Evolutionary conservation across 2,888 invertebrate species (phyloP), one percentile per base, ranked within the genome.

Genomic region (Hypomecis atomaria): DNA sequence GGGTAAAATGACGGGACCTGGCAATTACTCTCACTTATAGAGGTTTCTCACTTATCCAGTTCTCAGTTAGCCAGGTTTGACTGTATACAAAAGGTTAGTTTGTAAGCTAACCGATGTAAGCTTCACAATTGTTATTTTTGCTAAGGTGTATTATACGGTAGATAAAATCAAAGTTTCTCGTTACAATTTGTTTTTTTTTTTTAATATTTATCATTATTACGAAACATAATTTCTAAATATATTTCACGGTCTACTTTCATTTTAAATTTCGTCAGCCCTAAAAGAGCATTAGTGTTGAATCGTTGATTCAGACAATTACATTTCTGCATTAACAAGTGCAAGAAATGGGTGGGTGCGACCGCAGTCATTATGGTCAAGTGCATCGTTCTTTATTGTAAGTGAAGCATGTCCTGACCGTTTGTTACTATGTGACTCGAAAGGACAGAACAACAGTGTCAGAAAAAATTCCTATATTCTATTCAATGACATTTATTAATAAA

Each of bases 311-410:
- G 74, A 73, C 85, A 83, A 86, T 85, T 86, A 84, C 78, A 74
- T 76, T 82, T 84, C 77, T 79, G 78, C 82, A 79, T 78, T 83
- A 83, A 79, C 88, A 89, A 87, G 87, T 88, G 85, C 82, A 81
- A 79, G 77, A 71, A 75, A 76, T 57, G 57, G 78, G 76, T 76
- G 73, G 71, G 73, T 58, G 67, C 62, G 43, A 57, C 45, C 59
- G 34, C 53, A 53, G 59, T 49, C 59, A 64, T 70, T 72, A 67
- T 67, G 67, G 66, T 67, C 70, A 70, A 66, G 70, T 67, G 68
- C 70, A 69, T 47, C 60, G 65, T 65, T 65, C 56, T 67, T 66
- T 67, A 59, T 62, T 66, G 37, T 67, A 69, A 71, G 64, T 73
- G 63, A 44, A 55, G 57, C 49, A 50, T 68, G 67, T 57, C 59